These are phyloP conservation scores for Macrotrachela quadricornifera DNA, from an alignment of 1,140 invertebrate species.

Conservation along the genomic window DNA sequence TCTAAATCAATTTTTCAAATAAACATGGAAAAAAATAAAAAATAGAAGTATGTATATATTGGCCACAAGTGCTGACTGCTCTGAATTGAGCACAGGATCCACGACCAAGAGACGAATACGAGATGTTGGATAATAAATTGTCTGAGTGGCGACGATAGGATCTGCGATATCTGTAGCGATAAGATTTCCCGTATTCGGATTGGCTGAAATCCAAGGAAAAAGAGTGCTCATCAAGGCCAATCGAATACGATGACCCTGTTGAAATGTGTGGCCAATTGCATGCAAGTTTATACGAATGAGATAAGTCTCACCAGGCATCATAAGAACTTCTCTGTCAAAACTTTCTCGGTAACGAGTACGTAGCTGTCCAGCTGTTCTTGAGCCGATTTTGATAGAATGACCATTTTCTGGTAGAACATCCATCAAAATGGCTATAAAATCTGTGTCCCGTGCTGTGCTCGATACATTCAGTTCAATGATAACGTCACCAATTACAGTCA, in stretches of 20 bases:
- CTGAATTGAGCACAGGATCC: no score
- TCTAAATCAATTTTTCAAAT: no score
- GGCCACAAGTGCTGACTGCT: no score
- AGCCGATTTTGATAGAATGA: constrained; percentile 1
- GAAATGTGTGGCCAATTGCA: constrained; percentile 1
- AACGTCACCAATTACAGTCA: no score
- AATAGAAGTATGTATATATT: no score
- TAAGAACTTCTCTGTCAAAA: not conserved
- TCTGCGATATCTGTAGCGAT: not conserved
- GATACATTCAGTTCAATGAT: no score
- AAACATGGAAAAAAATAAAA: no score
- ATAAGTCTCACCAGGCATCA: not conserved
- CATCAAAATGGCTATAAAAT: no score
- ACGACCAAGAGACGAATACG: no score
- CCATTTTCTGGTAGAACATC: no score
- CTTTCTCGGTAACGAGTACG: constrained; percentile 4
- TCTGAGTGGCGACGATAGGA: not conserved
- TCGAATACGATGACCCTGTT: not conserved
- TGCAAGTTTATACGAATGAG: not conserved
- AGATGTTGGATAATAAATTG: not conserved
- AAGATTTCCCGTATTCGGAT: not conserved
- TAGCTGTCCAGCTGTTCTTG: not conserved
- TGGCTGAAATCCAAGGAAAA: not conserved
- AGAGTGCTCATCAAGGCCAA: not conserved
- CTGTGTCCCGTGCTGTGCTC: no score